A percentile compares a stretch with the other conserved stretches of the same genome.
These are phyloP conservation scores for Girardinichthys multiradiatus DNA, from an alignment of 2,113 vertebrate species.

Conservation along the genomic window DNA sequence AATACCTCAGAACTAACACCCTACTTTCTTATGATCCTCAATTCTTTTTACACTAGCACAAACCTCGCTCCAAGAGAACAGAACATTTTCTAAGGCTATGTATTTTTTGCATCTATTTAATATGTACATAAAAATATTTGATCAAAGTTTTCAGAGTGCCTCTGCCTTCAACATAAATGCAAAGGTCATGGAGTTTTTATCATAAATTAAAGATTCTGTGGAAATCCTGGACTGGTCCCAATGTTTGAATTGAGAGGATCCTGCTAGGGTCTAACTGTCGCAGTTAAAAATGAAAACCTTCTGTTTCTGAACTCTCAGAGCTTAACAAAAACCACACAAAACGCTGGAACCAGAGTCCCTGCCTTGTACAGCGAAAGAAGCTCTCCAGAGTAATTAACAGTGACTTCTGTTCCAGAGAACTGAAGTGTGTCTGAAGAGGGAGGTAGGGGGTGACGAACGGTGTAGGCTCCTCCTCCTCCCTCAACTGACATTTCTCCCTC, in stretches of 20 bases:
- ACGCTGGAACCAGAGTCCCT: neutral
- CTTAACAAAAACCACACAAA: conserved; percentile 6
- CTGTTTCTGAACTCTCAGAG: neutral
- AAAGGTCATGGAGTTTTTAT: neutral
- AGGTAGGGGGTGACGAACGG: conserved; percentile 7
- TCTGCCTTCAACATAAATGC: neutral
- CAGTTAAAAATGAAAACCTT: neutral
- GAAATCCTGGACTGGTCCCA: neutral
- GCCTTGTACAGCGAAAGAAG: conserved; percentile 1
- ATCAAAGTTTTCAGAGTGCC: too few species aligned
- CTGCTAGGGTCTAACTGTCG: neutral
- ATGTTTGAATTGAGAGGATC: neutral
- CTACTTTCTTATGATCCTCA: too few species aligned
- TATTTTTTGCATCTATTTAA: neutral
- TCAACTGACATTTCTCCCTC: conserved; percentile 4
- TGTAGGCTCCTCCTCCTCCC: conserved; percentile 52
- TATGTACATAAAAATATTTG: neutral
- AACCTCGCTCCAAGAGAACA: too few species aligned
- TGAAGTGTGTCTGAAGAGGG: conserved; percentile 8
- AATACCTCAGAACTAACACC: too few species aligned
- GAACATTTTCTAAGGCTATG: too few species aligned
- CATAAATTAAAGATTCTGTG: neutral
- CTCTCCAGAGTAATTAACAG: conserved; percentile 26
- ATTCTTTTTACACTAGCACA: too few species aligned
- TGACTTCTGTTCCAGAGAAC: conserved; percentile 34